Evolutionary conservation across 2,888 invertebrate species (phyloP).

Genomic region (Anoncus sp.): DNA sequence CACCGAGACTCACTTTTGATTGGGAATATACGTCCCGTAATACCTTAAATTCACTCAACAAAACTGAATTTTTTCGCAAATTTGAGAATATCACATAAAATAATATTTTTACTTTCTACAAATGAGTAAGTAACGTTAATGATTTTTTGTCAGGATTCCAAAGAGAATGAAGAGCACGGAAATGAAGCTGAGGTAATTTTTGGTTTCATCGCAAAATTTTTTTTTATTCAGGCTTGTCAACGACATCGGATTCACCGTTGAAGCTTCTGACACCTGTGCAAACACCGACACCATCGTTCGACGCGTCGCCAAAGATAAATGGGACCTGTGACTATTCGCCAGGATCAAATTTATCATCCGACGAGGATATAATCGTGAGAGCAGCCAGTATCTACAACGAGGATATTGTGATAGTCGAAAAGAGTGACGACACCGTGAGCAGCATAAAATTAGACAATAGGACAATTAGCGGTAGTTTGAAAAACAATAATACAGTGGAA

Average conservation of each 20-base stretch:
- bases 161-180: background rate
- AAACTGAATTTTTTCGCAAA: no score
- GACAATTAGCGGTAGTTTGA: constrained; percentile 71
- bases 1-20: no score
- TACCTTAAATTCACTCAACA: no score
- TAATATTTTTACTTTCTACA: no score
- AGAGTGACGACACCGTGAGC: constrained; percentile 75
- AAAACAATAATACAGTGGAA: constrained; percentile 64
- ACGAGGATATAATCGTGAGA: constrained; percentile 33
- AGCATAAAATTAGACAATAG: constrained; percentile 75
- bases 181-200: background rate
- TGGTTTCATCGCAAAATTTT: no score
- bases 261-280: constrained; percentile 76
- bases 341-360: constrained; percentile 27
- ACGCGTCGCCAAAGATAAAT: constrained; percentile 77
- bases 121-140: no score
- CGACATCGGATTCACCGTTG: constrained; percentile 80
- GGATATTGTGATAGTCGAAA: constrained; percentile 77
- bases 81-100: no score
- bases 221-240: constrained; percentile 74
- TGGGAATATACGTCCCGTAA: no score
- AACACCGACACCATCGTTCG: constrained; percentile 74
- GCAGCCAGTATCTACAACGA: constrained; percentile 65
- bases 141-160: no score
- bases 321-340: constrained; percentile 69